Conservation (phyloP, 1,140 invertebrate species). For the Orchesella cincta region DNA sequence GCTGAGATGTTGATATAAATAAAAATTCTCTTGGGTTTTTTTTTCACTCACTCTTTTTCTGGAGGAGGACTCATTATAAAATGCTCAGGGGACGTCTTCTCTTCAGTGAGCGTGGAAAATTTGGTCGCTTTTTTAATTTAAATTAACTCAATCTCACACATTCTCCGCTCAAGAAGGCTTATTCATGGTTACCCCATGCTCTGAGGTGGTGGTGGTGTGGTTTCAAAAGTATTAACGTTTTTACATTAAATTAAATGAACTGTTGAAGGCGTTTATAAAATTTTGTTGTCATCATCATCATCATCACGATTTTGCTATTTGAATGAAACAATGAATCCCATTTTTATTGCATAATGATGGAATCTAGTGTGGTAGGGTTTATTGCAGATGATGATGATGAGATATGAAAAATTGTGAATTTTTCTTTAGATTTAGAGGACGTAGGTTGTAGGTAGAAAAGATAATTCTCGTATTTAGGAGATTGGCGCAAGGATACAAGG, state of each 20-base stretch:
- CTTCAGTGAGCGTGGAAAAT: background rate
- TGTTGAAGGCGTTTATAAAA: slow-evolving; percentile 19
- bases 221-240: too few relatives aligned
- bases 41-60: background rate
- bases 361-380: too few relatives aligned
- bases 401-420: too few relatives aligned
- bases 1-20: too few relatives aligned
- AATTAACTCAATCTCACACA: slow-evolving; percentile 1
- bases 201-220: too few relatives aligned
- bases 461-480: too few relatives aligned
- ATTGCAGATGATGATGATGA: too few relatives aligned
- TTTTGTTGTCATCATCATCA: background rate
- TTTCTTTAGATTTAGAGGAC: too few relatives aligned
- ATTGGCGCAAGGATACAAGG: background rate
- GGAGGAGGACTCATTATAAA: slow-evolving; percentile 3
- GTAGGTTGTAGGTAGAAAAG: too few relatives aligned
- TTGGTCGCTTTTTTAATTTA: slow-evolving; percentile 1
- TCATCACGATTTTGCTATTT: background rate
- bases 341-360: too few relatives aligned
- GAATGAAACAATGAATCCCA: slow-evolving; percentile 1
- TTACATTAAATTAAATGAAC: background rate
- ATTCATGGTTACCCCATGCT: too few relatives aligned
- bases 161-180: too few relatives aligned
- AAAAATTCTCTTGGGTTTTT: background rate
- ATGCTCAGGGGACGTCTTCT: slow-evolving; percentile 10